These are phyloP conservation scores for Hemicordylus capensis DNA, from an alignment of 2,113 vertebrate genomes.

Conservation along the genomic window DNA sequence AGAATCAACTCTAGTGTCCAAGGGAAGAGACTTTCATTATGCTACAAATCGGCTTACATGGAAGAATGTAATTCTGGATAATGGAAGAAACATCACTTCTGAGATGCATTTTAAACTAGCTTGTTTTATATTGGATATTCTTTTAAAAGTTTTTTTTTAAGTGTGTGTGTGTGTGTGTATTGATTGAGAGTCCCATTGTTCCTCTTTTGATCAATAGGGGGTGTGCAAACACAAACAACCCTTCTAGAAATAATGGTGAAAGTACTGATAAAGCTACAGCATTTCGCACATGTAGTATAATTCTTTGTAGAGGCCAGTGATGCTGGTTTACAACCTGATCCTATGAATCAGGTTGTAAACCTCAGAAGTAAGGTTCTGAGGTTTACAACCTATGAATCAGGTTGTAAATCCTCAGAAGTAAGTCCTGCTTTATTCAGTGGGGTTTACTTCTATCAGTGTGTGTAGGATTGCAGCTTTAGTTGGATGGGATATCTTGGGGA, in stretches of 20 bases:
- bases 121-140: not conserved
- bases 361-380: no score
- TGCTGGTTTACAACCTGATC: not conserved
- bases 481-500: no score
- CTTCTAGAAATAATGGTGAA: not conserved
- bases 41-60: constrained; percentile 2
- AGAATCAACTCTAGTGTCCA: constrained; percentile 61
- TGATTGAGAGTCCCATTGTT: not conserved
- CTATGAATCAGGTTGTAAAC: not conserved
- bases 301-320: not conserved
- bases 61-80: constrained; percentile 10
- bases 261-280: not conserved
- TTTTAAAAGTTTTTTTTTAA: not conserved
- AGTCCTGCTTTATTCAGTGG: not conserved
- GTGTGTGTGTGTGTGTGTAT: not conserved
- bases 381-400: no score
- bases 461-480: not conserved
- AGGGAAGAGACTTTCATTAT: constrained; percentile 41
- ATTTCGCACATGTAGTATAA: not conserved
- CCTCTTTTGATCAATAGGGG: not conserved
- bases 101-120: not conserved
- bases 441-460: not conserved
- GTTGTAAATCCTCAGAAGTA: not conserved
- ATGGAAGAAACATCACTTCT: not conserved
- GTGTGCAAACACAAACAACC: not conserved